Evolutionary conservation across 2,113 vertebrate species (phyloP).

Genomic region (Carassius auratus): DNA sequence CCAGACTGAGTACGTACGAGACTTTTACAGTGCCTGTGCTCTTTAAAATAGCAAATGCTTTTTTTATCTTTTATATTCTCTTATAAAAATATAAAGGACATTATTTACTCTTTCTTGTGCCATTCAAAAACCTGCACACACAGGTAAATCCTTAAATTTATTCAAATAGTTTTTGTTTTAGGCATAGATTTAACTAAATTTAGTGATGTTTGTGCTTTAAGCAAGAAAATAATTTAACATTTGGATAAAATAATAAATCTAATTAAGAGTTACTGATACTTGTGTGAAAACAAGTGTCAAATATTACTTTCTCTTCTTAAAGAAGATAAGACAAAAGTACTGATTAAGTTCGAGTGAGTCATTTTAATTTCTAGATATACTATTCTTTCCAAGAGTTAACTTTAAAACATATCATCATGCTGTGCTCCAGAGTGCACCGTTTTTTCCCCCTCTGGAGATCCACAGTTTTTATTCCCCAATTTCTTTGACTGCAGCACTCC

Average conservation of each 20-base stretch:
- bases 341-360: neutral
- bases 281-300: neutral
- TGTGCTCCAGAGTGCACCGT: neutral
- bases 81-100: neutral
- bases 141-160: neutral
- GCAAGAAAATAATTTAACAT: neutral
- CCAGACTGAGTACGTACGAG: constrained; percentile 67
- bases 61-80: neutral
- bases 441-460: neutral
- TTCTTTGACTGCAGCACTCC: neutral
- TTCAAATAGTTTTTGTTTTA: neutral
- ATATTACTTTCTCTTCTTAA: neutral
- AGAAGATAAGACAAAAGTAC: neutral
- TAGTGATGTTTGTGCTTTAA: neutral
- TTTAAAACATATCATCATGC: neutral
- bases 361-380: neutral
- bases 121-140: neutral
- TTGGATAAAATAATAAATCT: neutral
- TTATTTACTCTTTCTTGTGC: neutral
- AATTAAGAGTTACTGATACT: neutral
- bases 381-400: neutral
- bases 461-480: neutral
- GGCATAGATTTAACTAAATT: neutral
- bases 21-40: constrained; percentile 64
- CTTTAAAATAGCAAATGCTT: constrained; percentile 39